These are phyloP conservation scores for Stomatorhinus ivindoensis DNA, from an alignment of 2,113 vertebrate species.

Conservation along the genomic window DNA sequence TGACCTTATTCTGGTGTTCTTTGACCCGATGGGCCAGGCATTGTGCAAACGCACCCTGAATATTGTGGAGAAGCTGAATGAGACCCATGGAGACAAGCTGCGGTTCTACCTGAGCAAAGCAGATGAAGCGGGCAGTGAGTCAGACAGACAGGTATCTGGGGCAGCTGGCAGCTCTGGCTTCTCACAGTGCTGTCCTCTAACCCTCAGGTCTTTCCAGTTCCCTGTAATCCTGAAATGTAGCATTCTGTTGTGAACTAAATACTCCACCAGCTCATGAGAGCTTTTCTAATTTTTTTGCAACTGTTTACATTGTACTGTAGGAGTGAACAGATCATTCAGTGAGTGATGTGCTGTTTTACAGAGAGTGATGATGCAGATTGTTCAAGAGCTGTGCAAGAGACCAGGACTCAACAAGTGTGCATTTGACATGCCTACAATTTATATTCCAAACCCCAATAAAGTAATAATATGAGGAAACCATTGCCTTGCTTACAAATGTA, in stretches of 20 bases:
- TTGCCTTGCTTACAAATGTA: background rate
- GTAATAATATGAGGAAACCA: slow-evolving; percentile 31
- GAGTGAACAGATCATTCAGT: background rate
- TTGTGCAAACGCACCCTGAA: slow-evolving; percentile 72
- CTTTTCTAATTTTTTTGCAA: background rate
- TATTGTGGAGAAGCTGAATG: slow-evolving; percentile 69
- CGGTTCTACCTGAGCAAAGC: slow-evolving; percentile 73
- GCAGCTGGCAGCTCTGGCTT: background rate
- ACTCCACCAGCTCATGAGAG: background rate
- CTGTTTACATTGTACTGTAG: background rate
- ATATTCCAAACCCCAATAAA: slow-evolving; percentile 65
- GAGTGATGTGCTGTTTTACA: slow-evolving; percentile 26
- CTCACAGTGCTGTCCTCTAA: background rate
- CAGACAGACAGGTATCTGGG: slow-evolving; percentile 62
- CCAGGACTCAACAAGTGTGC: slow-evolving; percentile 74
- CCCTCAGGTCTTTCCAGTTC: background rate
- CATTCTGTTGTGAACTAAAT: background rate
- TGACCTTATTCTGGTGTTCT: slow-evolving; percentile 73
- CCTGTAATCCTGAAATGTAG: background rate
- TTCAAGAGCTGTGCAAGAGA: slow-evolving; percentile 75
- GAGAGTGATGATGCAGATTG: slow-evolving; percentile 79
- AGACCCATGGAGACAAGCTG: slow-evolving; percentile 64
- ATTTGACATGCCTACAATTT: slow-evolving; percentile 77
- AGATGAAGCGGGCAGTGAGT: slow-evolving; percentile 68
- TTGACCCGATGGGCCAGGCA: slow-evolving; percentile 77